Percentiles rank a stretch among this genome's conserved stretches.
These are phyloP conservation scores for Eptesicus fuscus DNA, from an alignment of 2,113 vertebrate species.

Conservation along the genomic window DNA sequence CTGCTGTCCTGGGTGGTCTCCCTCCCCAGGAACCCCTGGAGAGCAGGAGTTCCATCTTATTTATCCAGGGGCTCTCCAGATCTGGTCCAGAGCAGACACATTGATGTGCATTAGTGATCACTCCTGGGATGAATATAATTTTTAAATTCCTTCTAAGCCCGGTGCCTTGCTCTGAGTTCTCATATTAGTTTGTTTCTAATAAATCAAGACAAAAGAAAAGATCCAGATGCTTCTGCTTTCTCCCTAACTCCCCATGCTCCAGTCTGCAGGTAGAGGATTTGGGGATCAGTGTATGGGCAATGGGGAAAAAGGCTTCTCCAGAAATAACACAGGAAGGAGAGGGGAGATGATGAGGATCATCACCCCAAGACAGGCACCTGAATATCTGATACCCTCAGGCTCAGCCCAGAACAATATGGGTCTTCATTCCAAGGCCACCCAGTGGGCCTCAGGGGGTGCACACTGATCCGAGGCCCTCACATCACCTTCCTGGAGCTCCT, in stretches of 20 bases:
- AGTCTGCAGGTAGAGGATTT: background rate
- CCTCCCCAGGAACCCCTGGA: background rate
- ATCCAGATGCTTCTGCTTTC: background rate
- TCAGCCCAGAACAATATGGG: background rate
- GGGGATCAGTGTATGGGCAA: background rate
- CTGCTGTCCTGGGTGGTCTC: background rate
- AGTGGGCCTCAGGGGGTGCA: too few relatives aligned
- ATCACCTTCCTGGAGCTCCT: background rate
- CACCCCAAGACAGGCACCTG: background rate
- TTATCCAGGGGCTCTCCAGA: background rate
- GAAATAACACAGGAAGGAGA: background rate
- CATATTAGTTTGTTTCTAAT: conserved; percentile 21
- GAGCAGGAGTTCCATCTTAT: background rate
- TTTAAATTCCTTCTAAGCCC: conserved; percentile 23
- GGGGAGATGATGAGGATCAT: background rate
- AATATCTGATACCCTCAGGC: background rate
- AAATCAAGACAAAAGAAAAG: conserved; percentile 42
- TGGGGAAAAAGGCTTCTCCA: background rate
- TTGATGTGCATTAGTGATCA: background rate
- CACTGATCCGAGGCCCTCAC: rapidly evolving
- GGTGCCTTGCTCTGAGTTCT: background rate
- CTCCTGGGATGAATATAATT: conserved; percentile 21
- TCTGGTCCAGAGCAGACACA: background rate
- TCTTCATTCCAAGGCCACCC: too few relatives aligned
- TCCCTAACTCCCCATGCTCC: background rate